A percentile compares a stretch with the other conserved stretches of the same genome.
These are phyloP conservation scores for Polydrusus pterygomalis DNA, from an alignment of 2,888 invertebrate species.

Conservation along the genomic window DNA sequence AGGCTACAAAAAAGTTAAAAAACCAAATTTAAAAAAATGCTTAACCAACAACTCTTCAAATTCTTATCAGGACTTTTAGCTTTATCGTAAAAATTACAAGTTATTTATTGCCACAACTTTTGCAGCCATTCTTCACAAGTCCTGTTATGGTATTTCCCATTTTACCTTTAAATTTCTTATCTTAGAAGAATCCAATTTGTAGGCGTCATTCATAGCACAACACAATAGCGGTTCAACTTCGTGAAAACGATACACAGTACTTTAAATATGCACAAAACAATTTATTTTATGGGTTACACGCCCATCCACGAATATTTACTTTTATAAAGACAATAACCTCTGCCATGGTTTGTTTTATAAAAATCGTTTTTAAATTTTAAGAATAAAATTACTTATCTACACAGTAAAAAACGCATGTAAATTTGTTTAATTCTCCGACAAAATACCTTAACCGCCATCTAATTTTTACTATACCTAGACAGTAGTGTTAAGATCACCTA, in stretches of 20 bases:
- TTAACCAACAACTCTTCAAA: background rate
- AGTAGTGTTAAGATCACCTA: too few species aligned
- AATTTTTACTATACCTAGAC: too few species aligned
- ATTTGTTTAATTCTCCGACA: too few species aligned
- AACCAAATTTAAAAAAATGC: background rate
- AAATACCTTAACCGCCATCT: too few species aligned
- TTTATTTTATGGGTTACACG: background rate
- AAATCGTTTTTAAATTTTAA: background rate
- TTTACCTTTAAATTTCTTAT: background rate
- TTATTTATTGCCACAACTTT: background rate
- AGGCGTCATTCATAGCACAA: slow-evolving; percentile 10
- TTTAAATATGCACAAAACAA: slow-evolving; percentile 1
- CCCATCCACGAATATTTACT: slow-evolving; percentile 11
- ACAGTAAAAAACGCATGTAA: too few species aligned
- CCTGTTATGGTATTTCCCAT: background rate
- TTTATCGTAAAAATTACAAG: background rate
- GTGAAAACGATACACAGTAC: background rate
- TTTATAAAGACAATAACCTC: slow-evolving; percentile 14
- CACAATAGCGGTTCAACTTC: slow-evolving; percentile 12
- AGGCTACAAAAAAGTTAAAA: too few species aligned
- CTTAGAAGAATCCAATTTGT: background rate
- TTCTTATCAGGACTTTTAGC: background rate
- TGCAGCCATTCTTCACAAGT: background rate
- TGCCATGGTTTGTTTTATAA: background rate
- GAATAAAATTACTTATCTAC: too few species aligned